Evolutionary conservation across 2,888 invertebrate species (phyloP).

Genomic region (Sphaeridia pumilis): DNA sequence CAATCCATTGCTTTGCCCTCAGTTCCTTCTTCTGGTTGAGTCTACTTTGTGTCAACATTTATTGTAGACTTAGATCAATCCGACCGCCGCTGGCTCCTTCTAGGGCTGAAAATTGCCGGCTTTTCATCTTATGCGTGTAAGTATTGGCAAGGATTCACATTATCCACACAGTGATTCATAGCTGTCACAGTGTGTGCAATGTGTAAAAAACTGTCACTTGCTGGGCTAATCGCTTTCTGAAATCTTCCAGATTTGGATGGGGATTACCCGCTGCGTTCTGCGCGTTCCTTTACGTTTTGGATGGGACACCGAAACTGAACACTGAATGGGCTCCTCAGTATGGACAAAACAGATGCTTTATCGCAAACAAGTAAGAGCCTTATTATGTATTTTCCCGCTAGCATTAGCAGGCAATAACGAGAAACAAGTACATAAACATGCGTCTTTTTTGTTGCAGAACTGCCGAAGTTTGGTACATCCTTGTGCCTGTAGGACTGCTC

Average conservation of each 20-base stretch:
- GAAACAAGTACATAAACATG: background rate
- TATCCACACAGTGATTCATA: too few relatives aligned
- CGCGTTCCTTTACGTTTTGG: conserved; percentile 28
- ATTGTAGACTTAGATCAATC: conserved; percentile 32
- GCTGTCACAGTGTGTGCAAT: background rate
- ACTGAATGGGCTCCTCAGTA: conserved; percentile 21
- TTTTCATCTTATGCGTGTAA: conserved; percentile 33
- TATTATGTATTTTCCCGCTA: background rate
- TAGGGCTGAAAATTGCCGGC: conserved; percentile 31
- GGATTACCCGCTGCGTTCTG: conserved; percentile 35
- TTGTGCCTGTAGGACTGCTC: conserved; percentile 33
- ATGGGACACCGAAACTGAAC: conserved; percentile 5
- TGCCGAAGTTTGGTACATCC: conserved; percentile 33
- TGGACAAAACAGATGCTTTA: conserved; percentile 29
- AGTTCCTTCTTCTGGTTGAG: conserved; percentile 36
- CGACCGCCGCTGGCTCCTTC: conserved; percentile 27
- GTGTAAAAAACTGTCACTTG: background rate
- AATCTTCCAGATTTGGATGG: conserved; percentile 29
- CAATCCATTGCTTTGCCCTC: conserved; percentile 33
- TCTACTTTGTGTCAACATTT: conserved; percentile 35
- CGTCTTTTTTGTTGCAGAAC: conserved; percentile 18
- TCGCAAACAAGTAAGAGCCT: conserved; percentile 30
- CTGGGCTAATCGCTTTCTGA: conserved; percentile 1
- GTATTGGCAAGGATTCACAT: conserved; percentile 9
- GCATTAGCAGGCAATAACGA: background rate